phyloP scores from a whole-genome alignment of 2,113 vertebrate species.

The Hemiprocne comata region DNA sequence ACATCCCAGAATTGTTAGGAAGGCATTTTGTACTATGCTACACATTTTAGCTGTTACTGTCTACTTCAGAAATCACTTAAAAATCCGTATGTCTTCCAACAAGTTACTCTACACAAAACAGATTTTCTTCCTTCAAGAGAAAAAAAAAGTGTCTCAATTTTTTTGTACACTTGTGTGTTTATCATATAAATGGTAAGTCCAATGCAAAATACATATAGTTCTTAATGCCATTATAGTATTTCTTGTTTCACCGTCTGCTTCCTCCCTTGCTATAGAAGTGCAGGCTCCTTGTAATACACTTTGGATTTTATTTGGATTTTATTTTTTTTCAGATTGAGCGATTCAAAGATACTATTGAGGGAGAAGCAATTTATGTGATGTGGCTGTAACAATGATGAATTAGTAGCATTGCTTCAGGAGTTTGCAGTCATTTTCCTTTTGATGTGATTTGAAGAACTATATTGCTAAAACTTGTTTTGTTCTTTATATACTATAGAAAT shows the following conservation, averaged over 20 bases:
- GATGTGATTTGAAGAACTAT: slow-evolving; percentile 2
- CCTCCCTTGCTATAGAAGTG: neutral
- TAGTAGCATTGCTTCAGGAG: slow-evolving; percentile 25
- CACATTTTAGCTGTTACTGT: neutral
- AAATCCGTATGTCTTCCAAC: neutral
- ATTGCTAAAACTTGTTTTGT: slow-evolving; percentile 37
- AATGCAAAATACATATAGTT: neutral
- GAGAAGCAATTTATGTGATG: slow-evolving; percentile 23
- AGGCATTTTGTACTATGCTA: neutral
- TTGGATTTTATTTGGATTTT: neutral
- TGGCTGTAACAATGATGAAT: slow-evolving; percentile 48
- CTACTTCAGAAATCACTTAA: neutral
- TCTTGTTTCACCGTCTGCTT: neutral
- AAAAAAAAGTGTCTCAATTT: neutral
- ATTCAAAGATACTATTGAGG: neutral
- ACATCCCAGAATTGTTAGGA: neutral
- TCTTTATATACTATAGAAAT: slow-evolving; percentile 19
- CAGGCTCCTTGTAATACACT: neutral
- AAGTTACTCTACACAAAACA: neutral
- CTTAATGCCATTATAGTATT: neutral
- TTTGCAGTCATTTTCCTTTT: slow-evolving; percentile 26
- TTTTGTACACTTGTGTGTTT: neutral
- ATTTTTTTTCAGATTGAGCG: neutral
- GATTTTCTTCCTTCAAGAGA: neutral
- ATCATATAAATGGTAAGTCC: neutral